These are phyloP conservation scores for Steatornis caripensis DNA, from an alignment of 2,113 vertebrate genomes.

Conservation along the genomic window DNA sequence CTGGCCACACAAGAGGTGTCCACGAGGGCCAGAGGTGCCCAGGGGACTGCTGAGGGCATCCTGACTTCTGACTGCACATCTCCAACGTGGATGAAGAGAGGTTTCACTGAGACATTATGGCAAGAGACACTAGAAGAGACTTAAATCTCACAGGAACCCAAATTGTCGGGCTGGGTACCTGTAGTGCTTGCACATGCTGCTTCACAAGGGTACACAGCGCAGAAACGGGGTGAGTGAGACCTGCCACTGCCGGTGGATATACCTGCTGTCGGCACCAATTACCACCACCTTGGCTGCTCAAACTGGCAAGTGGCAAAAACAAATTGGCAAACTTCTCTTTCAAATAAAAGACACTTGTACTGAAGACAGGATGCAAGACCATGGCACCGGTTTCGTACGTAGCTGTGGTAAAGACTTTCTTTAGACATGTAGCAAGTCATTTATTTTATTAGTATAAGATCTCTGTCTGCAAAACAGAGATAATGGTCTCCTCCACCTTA, in stretches of 20 bases:
- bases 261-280: background rate
- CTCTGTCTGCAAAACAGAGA: background rate
- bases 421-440: background rate
- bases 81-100: background rate
- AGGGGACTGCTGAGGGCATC: background rate
- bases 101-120: background rate
- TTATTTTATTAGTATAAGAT: background rate
- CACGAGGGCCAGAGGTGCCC: background rate
- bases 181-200: background rate
- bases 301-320: background rate
- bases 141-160: background rate
- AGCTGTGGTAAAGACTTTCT: background rate
- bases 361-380: background rate
- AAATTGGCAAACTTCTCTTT: background rate
- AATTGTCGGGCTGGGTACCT: rapidly evolving
- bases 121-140: background rate
- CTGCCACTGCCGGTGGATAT: background rate
- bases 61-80: background rate
- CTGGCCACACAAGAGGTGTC: background rate
- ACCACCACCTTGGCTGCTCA: background rate
- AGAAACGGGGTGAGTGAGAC: background rate
- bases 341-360: background rate
- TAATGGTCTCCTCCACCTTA: background rate
- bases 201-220: background rate
- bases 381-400: background rate